Conservation (phyloP, 1,140 invertebrate genomes). For the Bombus impatiens region DNA sequence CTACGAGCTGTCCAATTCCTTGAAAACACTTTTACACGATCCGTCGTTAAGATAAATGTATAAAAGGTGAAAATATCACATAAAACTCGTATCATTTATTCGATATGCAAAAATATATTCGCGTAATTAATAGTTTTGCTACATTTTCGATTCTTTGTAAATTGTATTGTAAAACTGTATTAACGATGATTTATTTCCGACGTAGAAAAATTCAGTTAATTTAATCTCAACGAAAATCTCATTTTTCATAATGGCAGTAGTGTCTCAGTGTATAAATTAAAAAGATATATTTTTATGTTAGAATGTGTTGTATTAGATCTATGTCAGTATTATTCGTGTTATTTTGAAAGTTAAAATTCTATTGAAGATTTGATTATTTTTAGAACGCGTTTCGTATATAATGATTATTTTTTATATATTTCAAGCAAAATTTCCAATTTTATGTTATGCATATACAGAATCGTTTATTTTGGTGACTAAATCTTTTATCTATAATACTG, state of each 20-base stretch:
- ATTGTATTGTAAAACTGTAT: background rate
- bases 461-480: background rate
- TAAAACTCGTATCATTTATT: background rate
- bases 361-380: background rate
- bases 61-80: background rate
- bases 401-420: background rate
- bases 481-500: background rate
- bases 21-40: conserved; percentile 19
- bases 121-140: background rate
- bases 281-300: conserved; percentile 1
- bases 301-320: background rate
- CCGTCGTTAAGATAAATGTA: background rate
- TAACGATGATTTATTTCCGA: background rate
- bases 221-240: too few species aligned
- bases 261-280: too few species aligned
- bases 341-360: background rate
- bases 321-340: background rate
- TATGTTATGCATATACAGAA: background rate
- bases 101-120: too few species aligned
- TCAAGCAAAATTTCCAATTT: background rate
- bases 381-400: background rate
- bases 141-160: background rate
- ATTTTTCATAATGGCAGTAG: background rate
- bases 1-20: conserved; percentile 3
- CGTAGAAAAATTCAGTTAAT: background rate